Conservation (phyloP, 1,140 invertebrate genomes). For the Drosophila gunungcola region DNA sequence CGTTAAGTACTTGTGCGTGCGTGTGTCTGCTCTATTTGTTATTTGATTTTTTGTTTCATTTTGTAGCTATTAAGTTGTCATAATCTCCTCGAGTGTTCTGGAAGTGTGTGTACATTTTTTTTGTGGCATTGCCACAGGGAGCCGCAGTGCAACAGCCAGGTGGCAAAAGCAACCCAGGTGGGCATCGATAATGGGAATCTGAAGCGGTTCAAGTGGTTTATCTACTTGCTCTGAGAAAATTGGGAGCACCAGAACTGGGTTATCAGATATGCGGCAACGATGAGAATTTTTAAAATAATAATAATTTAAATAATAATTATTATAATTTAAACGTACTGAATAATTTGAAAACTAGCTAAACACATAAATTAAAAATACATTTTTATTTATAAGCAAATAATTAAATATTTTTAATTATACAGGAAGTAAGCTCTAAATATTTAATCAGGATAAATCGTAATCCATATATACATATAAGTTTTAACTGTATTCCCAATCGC, state of each 20-base stretch:
- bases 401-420: too few relatives aligned
- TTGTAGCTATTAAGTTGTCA: conserved; percentile 79
- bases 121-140: conserved; percentile 23
- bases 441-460: too few relatives aligned
- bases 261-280: conserved; percentile 3
- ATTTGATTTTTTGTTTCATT: conserved; percentile 51
- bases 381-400: too few relatives aligned
- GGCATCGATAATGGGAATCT: conserved; percentile 49
- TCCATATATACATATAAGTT: background rate
- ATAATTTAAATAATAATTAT: background rate
- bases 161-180: conserved; percentile 52
- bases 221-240: conserved; percentile 33
- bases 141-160: conserved; percentile 31
- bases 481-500: background rate
- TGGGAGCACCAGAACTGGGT: conserved; percentile 30
- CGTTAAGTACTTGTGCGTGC: conserved; percentile 48
- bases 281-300: background rate
- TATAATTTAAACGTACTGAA: too few relatives aligned
- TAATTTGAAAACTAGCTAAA: too few relatives aligned
- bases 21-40: conserved; percentile 76
- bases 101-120: conserved; percentile 11
- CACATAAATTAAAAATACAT: too few relatives aligned
- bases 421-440: too few relatives aligned
- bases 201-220: conserved; percentile 47
- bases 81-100: conserved; percentile 63